These are phyloP conservation scores for Myodes glareolus DNA, from an alignment of 2,113 vertebrate species.

Conservation along the genomic window DNA sequence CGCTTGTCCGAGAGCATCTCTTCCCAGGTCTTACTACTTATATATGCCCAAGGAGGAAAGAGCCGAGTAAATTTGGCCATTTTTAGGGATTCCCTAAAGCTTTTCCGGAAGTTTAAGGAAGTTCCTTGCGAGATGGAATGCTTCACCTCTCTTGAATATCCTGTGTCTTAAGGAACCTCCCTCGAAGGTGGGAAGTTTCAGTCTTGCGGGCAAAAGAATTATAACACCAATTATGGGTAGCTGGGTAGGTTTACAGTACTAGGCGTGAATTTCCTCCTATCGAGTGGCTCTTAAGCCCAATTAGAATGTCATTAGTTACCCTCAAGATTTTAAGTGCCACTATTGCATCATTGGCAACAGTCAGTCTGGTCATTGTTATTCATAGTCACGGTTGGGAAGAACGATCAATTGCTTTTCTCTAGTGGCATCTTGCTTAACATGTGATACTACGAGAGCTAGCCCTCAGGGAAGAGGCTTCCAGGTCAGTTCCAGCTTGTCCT, in stretches of 20 bases:
- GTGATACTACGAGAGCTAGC: background rate
- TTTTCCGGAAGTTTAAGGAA: background rate
- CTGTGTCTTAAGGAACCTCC: background rate
- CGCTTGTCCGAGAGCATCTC: background rate
- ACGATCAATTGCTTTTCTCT: background rate
- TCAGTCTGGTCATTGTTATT: background rate
- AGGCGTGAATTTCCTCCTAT: background rate
- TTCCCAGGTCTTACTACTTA: background rate
- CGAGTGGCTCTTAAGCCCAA: background rate
- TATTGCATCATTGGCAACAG: background rate
- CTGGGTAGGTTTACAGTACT: background rate
- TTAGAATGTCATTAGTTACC: background rate
- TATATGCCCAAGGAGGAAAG: background rate
- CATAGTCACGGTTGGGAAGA: background rate
- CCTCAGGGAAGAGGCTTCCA: background rate
- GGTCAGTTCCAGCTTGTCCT: background rate
- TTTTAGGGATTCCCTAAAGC: background rate
- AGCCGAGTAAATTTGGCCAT: background rate
- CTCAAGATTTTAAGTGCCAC: background rate
- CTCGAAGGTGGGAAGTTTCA: background rate
- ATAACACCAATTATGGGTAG: background rate
- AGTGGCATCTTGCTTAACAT: background rate
- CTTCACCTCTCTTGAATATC: background rate
- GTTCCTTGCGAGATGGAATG: background rate
- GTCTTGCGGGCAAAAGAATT: no score